Base-by-base conservation (phyloP, 2,113 vertebrate species). In the Myotis yumanensis region DNA sequence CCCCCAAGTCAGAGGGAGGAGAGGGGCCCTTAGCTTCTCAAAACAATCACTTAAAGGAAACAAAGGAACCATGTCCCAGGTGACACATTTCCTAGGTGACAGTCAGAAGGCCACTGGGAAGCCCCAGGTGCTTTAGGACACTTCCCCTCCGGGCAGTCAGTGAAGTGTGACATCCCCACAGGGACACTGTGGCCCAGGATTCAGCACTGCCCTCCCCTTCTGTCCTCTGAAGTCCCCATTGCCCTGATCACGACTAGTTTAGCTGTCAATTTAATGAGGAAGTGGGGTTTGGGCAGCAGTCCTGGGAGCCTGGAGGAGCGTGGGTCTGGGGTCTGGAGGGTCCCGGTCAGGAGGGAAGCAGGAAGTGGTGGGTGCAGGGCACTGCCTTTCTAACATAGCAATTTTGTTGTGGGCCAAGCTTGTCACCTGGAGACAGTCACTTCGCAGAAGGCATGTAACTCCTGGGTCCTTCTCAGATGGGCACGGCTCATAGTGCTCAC, bases 251-350 rank as follows among this genome's bases (percentile, higher is more conserved):
- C 59, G 8, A 30, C n/a, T 23, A 22, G 1, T 51, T 11, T 30
- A 7, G 0, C 12, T 35, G 7, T 62, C 7, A 2, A 66, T 89
- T 7, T 0, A 3, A 2, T 10, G 51, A 71, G 15, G 4, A 1
- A 0, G 54, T 20, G 79, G 23, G 69, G 10, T 17, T 51, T 35
- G 5, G 5, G 25, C 23, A 62, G 23, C 7, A 62, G 23, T 4
- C 48, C 30, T 2, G 71, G 90, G 37, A 83, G 17, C 0, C 0
- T 5, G n/a, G 20, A 28, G 43, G 81, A 48, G 25, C 5, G 0
- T 14, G 89, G 28, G 40, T 1, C 1, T 5, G 71, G 22, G 28
- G 17, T 11, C 28, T 3, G 20, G 12, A 35, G 22, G 15, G 4
- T 12, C 18, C 66, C 3, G 11, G 12, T 15, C 25, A 77, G 4